These are phyloP conservation scores for Colletes collaris DNA, from an alignment of 2,888 invertebrate genomes.

Conservation along the genomic window DNA sequence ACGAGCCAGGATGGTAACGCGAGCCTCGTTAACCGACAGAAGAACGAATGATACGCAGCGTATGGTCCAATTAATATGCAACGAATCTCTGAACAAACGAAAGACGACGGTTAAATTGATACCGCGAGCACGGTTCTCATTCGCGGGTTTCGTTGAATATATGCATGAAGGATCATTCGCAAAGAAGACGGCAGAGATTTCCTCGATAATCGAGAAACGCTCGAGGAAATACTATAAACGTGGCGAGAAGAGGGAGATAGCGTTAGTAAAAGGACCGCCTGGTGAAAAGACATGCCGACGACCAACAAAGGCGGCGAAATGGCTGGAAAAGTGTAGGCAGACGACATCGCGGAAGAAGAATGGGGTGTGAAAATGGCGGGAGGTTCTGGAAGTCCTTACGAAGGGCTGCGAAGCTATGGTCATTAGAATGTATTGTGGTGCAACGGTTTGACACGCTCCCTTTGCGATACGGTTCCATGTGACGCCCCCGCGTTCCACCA, in stretches of 20 bases:
- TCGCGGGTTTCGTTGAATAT: conserved; percentile 12
- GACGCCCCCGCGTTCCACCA: conserved; percentile 4
- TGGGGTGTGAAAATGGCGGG: conserved; percentile 38
- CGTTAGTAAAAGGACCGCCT: conserved; percentile 9
- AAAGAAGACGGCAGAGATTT: conserved; percentile 14
- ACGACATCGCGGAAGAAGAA: conserved; percentile 24
- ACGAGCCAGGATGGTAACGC: conserved; percentile 25
- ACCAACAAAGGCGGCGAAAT: conserved; percentile 29
- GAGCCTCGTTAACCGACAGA: conserved; percentile 28
- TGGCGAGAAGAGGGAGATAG: not conserved
- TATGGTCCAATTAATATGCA: conserved; percentile 44
- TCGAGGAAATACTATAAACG: conserved; percentile 39
- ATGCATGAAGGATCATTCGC: conserved; percentile 5
- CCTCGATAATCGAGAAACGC: conserved; percentile 32
- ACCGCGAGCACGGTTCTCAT: not conserved
- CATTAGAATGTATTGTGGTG: conserved; percentile 81
- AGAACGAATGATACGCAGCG: conserved; percentile 3
- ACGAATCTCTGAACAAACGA: conserved; percentile 8
- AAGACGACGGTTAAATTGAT: conserved; percentile 18
- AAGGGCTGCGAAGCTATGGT: conserved; percentile 64
- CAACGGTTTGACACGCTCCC: conserved; percentile 74
- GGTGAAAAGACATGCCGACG: conserved; percentile 13
- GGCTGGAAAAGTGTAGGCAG: conserved; percentile 28
- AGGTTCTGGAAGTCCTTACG: conserved; percentile 40
- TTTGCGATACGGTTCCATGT: conserved; percentile 34